These are phyloP conservation scores for Sarcophaga subvicina DNA, from an alignment of 2,888 invertebrate species.

Conservation along the genomic window DNA sequence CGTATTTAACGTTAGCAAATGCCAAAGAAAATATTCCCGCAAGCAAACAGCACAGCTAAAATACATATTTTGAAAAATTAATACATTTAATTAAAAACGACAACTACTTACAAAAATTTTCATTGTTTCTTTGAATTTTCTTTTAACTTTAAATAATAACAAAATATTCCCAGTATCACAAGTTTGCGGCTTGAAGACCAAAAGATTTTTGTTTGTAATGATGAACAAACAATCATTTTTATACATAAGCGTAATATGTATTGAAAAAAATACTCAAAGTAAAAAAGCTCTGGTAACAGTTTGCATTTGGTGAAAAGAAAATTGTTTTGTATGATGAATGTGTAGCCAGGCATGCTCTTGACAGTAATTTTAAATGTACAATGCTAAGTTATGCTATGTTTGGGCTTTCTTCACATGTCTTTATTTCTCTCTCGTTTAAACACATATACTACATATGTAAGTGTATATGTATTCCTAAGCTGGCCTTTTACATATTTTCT, in stretches of 20 bases:
- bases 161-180: conserved; percentile 60
- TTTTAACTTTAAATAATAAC: conserved; percentile 15
- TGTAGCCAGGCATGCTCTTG: conserved; percentile 50
- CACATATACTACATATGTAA: no score
- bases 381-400: conserved; percentile 32
- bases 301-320: conserved; percentile 45
- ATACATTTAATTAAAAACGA: background rate
- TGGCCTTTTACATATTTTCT: no score
- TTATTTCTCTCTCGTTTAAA: background rate
- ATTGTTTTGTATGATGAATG: conserved; percentile 21
- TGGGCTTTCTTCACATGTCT: conserved; percentile 7
- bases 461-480: no score
- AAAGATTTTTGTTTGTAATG: conserved; percentile 72
- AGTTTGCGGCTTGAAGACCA: conserved; percentile 71
- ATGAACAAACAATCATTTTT: conserved; percentile 74
- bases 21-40: conserved; percentile 46
- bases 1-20: conserved; percentile 48
- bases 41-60: conserved; percentile 48
- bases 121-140: conserved; percentile 50
- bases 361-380: conserved; percentile 42
- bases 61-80: background rate
- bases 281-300: conserved; percentile 24
- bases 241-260: conserved; percentile 66
- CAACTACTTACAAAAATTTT: conserved; percentile 64
- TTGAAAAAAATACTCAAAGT: conserved; percentile 11